phyloP scores from a whole-genome alignment of 1,140 invertebrate genomes.

The Plodia interpunctella region DNA sequence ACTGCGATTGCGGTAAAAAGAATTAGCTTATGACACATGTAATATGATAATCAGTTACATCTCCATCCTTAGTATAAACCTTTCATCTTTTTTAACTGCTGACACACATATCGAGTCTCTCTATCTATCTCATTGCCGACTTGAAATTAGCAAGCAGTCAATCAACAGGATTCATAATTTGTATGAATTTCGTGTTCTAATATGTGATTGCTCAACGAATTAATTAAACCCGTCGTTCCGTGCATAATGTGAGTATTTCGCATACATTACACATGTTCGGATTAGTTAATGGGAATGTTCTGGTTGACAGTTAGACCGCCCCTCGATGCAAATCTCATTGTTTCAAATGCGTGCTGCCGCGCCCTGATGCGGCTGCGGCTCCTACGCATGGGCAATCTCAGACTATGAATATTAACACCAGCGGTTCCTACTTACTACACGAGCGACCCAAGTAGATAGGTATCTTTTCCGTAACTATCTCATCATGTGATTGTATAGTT shows the following conservation, averaged over 20 bases:
- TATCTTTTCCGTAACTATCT: too few species aligned
- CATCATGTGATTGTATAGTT: too few species aligned
- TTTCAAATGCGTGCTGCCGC: conserved; percentile 60
- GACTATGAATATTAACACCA: conserved; percentile 66
- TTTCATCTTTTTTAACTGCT: too few species aligned
- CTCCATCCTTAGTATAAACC: too few species aligned
- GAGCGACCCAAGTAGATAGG: background rate
- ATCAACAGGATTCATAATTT: background rate
- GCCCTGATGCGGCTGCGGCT: conserved; percentile 34
- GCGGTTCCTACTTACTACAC: conserved; percentile 14
- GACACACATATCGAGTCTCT: too few species aligned
- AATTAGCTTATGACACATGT: too few species aligned
- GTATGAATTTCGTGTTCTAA: background rate
- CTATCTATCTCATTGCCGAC: too few species aligned
- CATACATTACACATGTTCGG: conserved; percentile 44
- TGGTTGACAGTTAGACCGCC: conserved; percentile 66
- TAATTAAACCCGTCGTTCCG: conserved; percentile 31
- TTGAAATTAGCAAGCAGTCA: too few species aligned
- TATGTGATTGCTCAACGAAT: conserved; percentile 27
- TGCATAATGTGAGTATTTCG: conserved; percentile 48
- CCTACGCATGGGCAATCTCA: conserved; percentile 59
- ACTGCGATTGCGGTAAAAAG: too few species aligned
- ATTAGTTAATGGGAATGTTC: conserved; percentile 67
- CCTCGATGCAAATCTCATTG: conserved; percentile 71
- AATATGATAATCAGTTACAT: too few species aligned